Evolutionary conservation across 2,888 invertebrate genomes (phyloP), one percentile per base, ranked within the genome.

Genomic region (Andrena bicolor): DNA sequence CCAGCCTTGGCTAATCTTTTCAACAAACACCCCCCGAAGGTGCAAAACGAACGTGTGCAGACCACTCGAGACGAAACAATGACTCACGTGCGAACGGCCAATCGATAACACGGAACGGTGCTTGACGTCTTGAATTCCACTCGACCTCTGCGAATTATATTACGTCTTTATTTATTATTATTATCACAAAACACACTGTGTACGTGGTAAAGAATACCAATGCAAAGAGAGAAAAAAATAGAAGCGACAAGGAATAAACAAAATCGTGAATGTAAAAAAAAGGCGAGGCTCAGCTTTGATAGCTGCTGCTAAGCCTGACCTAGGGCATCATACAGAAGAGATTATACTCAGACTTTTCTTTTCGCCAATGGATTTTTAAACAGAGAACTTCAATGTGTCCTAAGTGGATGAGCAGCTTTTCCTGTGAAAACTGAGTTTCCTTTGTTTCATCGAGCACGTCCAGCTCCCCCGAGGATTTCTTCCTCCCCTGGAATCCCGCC

Each of bases 21-120:
- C 68, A 41, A 26, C 64, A 80, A 76, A 76, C 65, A 72, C 16
- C 10, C 51, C 28, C 16, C 1, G 60, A 7, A 66, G 49, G 80
- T 64, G 80, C 13, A 60, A 72, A 73, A 56, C 69, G 65, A 28
- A 16, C 20, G 61, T 32, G 41, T 48, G 58, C 64, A 66, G 30
- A 69, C 63, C 58, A 16, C 75, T 80, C 71, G 68, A 78, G 78
- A 77, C 83, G 78, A 75, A 82, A 82, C 82, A 83, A 75, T 82
- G 83, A 82, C 68, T 78, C 69, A 35, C 53, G 51, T 10, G 26
- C 23, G 58, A 32, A 56, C 48, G 53, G 51, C 66, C 48, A 74
- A 75, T 83, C 77, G 49, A 83, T 82, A 64, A 64, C 56, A 51
- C 69, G 49, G 5, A 49, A 60, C 48, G 61, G 26, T 28, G 48